Base-by-base conservation (phyloP, 2,113 vertebrate genomes). In the Muntiacus muntjak region DNA sequence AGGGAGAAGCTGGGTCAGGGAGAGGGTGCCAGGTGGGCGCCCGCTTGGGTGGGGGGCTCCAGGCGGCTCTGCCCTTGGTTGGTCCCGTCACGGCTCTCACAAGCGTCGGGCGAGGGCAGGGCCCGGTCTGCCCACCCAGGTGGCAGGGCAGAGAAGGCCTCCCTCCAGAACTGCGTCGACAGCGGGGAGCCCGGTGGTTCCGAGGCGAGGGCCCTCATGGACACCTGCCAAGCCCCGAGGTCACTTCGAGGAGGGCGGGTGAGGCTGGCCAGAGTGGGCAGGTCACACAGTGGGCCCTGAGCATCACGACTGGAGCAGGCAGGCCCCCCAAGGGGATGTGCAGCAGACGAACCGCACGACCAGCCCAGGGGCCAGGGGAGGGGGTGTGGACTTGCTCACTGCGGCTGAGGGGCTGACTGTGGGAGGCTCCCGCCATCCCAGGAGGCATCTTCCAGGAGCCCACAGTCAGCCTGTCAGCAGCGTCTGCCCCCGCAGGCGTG, bases 351-450 rank as follows among this genome's bases (percentile, higher is more conserved):
- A 17, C 64, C 10, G 8, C 17, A 1, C 2, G 0, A 10, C 19
- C 1, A 1, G 85, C 28, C 9, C 43, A 0, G 57, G 10, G 21
- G n/a, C 50, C 14, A 0, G 14, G 26, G 12, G 57, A 23, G 21
- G 3, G 14, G 40, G 47, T 3, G 16, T 2, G 58, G 64, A 67
- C 15, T n/a, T 16, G 28, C 5, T 16, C 0, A 7, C 26, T 5
- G 6, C 0, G 12, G 52, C n/a, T 33, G 0, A 43, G 83, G 45
- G 36, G 21, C 40, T 36, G 71, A 6, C 16, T 16, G 9, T 1
- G 11, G 57, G 43, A 52, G 7, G 12, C 2, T 33, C 3, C 17
- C 19, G 0, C 1, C 3, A 6, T 2, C 60, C n/a, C 21, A 23
- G 45, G 50, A 52, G 74, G 81, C 54, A 36, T 7, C 90, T 55